Evolutionary conservation across 2,797 vertebrate species (phyloP), one percentile per base, ranked within the genome.

Genomic region (Acanthurus tractus): DNA sequence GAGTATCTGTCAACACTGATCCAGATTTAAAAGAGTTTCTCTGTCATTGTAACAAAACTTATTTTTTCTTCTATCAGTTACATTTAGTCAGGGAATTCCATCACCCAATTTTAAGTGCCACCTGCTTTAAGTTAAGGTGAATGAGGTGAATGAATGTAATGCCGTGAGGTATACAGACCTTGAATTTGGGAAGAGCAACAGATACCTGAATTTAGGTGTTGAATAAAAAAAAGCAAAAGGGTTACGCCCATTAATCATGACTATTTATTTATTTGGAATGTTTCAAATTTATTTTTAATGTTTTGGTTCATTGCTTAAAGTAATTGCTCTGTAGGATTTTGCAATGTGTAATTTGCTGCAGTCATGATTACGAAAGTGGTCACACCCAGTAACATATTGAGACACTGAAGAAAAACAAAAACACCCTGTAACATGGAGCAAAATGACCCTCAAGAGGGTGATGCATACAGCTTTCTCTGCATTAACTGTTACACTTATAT

Each of bases 401-500:
- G 62, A 57, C 53, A 66, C 58, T 75, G 66, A 64, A 76, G 61
- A 77, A 86, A 84, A 85, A 74, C 53, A 84, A 80, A 85, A 91
- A 83, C 76, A 76, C 62, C 67, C 70, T 72, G 71, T 69, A 40
- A 88, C 73, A 53, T 36, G 71, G 23, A 63, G 69, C 65, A 71
- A 57, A 65, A 58, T 18, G 59, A 68, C 58, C 55, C 61, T 70
- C 66, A 62, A 81, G 49, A 57, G 75, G 73, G 48, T 79, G 84
- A 86, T 74, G 44, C 65, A 53, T 78, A 63, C 36, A 8, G 45
- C 45, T 74, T 75, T 87, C 83, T 79, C 86, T 69, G 70, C 79
- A 81, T 89, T 74, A 77, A 74, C 77, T 79, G 86, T 78, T 74
- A 63, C 68, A 70, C 73, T 87, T 86, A 77, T 83, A 82, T 78